Conservation (phyloP, 2,888 invertebrate species). For the Drosophila setosimentum region DNA sequence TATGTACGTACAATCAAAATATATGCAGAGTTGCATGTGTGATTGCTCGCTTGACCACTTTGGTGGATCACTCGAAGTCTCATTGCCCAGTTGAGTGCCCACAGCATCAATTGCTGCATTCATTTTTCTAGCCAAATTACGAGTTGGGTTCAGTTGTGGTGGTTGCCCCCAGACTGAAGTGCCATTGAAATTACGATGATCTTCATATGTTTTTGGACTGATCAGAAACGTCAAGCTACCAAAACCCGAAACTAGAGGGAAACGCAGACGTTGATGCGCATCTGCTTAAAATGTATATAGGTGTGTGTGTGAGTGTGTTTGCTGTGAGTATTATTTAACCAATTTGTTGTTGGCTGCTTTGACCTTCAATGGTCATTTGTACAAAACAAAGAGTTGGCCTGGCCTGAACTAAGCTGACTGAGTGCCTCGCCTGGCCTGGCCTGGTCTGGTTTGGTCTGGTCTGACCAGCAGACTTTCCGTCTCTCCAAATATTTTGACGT, state of each 20-base stretch:
- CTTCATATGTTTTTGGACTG: constrained; percentile 74
- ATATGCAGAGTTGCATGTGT: constrained; percentile 27
- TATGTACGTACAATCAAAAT: constrained; percentile 9
- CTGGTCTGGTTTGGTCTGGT: constrained; percentile 14
- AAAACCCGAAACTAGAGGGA: constrained; percentile 37
- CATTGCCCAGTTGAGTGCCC: constrained; percentile 68
- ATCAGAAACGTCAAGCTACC: constrained; percentile 69
- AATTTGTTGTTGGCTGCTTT: constrained; percentile 65
- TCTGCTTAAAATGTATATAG: constrained; percentile 58
- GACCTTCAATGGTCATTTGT: constrained; percentile 79
- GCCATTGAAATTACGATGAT: constrained; percentile 79
- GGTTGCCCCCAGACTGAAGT: constrained; percentile 67
- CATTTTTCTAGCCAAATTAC: constrained; percentile 58
- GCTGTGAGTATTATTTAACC: constrained; percentile 64
- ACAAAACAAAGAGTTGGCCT: constrained; percentile 61
- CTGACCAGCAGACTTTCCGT: constrained; percentile 56
- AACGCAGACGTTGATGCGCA: constrained; percentile 33
- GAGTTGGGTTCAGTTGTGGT: constrained; percentile 43
- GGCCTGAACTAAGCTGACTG: constrained; percentile 22
- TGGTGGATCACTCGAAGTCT: constrained; percentile 66
- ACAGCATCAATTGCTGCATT: constrained; percentile 54
- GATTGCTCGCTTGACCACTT: constrained; percentile 51
- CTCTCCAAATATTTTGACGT: constrained; percentile 76
- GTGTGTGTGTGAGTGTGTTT: constrained; percentile 27
- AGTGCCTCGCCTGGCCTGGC: constrained; percentile 16